phyloP scores from a whole-genome alignment of 2,888 invertebrate species.

The Lutraria lutraria region DNA sequence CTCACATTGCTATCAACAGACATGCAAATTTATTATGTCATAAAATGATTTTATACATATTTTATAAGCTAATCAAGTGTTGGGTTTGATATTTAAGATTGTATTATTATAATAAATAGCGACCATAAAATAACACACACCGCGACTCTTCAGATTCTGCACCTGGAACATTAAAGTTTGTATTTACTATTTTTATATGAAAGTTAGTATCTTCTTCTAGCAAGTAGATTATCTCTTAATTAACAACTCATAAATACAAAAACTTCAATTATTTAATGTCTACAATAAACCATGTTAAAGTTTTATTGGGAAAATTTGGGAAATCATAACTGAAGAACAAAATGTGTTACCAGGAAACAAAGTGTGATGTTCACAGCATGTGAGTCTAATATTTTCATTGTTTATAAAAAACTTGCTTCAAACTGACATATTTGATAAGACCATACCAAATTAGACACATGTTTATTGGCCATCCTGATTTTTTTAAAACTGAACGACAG shows the following conservation, averaged over 20 bases:
- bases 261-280: neutral
- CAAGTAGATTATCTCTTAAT: neutral
- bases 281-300: neutral
- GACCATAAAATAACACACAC: neutral
- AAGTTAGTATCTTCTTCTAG: conserved; percentile 1
- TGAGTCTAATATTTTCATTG: neutral
- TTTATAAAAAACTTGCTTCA: too few species aligned
- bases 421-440: too few species aligned
- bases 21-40: neutral
- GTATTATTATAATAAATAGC: neutral
- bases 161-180: neutral
- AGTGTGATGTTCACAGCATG: neutral
- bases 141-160: neutral
- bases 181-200: neutral
- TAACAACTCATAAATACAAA: conserved; percentile 4
- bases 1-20: conserved; percentile 1
- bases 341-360: neutral
- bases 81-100: conserved; percentile 9
- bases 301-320: neutral
- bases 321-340: neutral
- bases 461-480: too few species aligned
- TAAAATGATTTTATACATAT: conserved; percentile 9
- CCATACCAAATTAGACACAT: too few species aligned
- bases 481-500: too few species aligned
- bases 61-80: conserved; percentile 13